Evolutionary conservation across 2,113 vertebrate genomes (phyloP).

Genomic region (Lanius collurio): DNA sequence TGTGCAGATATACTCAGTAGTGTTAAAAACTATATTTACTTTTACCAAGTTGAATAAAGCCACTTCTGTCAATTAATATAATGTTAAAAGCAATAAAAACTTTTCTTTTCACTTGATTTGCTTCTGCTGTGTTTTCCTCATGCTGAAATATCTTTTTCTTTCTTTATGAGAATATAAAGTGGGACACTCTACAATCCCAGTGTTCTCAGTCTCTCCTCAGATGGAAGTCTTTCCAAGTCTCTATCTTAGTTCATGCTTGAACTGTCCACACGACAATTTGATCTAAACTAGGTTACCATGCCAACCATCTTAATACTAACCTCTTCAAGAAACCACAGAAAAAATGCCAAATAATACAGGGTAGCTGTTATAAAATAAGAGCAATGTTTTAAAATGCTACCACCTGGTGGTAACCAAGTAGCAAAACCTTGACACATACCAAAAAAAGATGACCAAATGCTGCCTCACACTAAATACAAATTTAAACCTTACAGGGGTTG

Average conservation of each 20-base stretch:
- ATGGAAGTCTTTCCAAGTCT: neutral
- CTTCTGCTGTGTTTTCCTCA: neutral
- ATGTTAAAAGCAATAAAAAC: neutral
- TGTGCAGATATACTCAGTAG: neutral
- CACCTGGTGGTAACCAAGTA: slow-evolving; percentile 47
- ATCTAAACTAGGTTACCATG: slow-evolving; percentile 16
- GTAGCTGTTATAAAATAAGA: neutral
- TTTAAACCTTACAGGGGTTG: neutral
- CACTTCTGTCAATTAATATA: neutral
- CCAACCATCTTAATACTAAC: slow-evolving; percentile 1
- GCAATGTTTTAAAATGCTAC: slow-evolving; percentile 62
- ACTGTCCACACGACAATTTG: neutral
- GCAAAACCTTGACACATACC: neutral
- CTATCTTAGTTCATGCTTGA: neutral
- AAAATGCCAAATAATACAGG: neutral
- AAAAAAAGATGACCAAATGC: neutral
- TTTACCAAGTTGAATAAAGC: neutral
- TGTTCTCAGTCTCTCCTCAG: neutral
- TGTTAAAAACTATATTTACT: neutral
- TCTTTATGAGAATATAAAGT: neutral
- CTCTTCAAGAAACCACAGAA: neutral
- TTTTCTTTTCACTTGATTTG: neutral
- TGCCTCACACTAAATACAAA: neutral
- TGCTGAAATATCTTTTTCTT: neutral
- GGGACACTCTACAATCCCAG: neutral